phyloP scores from a whole-genome alignment of 2,797 vertebrate genomes.

The Champsocephalus esox region DNA sequence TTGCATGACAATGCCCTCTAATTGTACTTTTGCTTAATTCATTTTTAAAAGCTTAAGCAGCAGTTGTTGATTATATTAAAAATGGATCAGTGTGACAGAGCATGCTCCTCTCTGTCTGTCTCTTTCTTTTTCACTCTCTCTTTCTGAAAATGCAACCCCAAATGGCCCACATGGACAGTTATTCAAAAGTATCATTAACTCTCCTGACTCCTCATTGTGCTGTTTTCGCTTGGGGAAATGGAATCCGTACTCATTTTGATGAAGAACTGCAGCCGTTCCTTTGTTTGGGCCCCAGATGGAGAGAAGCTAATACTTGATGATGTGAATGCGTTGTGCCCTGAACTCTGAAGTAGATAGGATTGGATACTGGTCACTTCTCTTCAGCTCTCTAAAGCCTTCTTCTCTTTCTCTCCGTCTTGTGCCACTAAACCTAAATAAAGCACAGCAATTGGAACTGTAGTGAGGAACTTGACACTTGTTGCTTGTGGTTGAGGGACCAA shows the following conservation, averaged over 20 bases:
- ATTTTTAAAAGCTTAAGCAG: slow-evolving; percentile 79
- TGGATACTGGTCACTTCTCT: slow-evolving; percentile 70
- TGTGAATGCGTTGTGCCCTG: slow-evolving; percentile 57
- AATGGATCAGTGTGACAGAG: slow-evolving; percentile 69
- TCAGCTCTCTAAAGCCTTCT: slow-evolving; percentile 32
- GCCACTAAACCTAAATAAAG: slow-evolving; percentile 51
- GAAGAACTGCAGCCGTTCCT: slow-evolving; percentile 66
- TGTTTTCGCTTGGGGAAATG: slow-evolving; percentile 70
- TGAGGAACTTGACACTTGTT: slow-evolving; percentile 32
- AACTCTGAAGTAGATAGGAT: slow-evolving; percentile 68
- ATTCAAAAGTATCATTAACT: slow-evolving; percentile 83
- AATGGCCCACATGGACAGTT: slow-evolving; percentile 70
- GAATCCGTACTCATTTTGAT: slow-evolving; percentile 73
- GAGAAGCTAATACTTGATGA: slow-evolving; percentile 62
- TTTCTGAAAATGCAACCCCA: slow-evolving; percentile 57
- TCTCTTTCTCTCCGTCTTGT: slow-evolving; percentile 15
- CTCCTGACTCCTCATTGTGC: slow-evolving; percentile 80
- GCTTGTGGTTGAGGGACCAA: slow-evolving; percentile 29
- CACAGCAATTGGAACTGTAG: slow-evolving; percentile 39
- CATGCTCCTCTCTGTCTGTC: slow-evolving; percentile 12
- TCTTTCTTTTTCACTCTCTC: slow-evolving; percentile 20
- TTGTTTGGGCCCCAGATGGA: slow-evolving; percentile 74
- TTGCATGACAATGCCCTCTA: slow-evolving; percentile 81
- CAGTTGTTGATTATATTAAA: slow-evolving; percentile 70
- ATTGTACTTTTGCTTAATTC: slow-evolving; percentile 79